Evolutionary conservation across 1,140 invertebrate genomes (phyloP).

Genomic region (Diachasma alloeum): DNA sequence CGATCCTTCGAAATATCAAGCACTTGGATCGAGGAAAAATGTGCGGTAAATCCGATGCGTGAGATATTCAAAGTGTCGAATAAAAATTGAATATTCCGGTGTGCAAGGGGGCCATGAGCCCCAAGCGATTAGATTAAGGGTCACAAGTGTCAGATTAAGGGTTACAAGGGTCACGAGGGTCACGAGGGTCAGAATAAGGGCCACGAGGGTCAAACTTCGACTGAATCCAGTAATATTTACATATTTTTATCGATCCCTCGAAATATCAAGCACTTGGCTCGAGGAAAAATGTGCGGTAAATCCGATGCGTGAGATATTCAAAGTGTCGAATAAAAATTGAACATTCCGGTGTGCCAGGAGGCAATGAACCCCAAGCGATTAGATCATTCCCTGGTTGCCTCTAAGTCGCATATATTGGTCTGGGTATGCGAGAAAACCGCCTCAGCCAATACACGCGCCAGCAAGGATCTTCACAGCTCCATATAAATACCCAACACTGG

Average conservation of each 20-base stretch:
- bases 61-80: neutral
- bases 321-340: constrained; percentile 1
- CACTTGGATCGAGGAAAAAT: no score
- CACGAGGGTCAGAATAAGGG: no score
- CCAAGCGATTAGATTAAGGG: neutral
- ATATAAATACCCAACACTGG: constrained; percentile 30
- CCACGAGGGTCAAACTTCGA: no score
- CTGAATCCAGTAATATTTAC: no score
- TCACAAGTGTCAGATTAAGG: no score
- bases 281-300: no score
- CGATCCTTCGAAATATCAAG: no score
- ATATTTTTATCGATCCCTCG: no score
- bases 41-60: no score
- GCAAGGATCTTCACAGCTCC: constrained; percentile 29
- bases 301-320: neutral
- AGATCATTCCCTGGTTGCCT: neutral
- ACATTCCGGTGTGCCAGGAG: constrained; percentile 7
- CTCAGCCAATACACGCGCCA: constrained; percentile 1
- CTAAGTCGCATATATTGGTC: constrained; percentile 19
- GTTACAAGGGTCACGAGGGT: no score
- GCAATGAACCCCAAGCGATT: constrained; percentile 15
- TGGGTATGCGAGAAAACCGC: constrained; percentile 18
- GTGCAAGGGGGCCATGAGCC: constrained; percentile 8
- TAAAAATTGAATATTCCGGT: constrained; percentile 14
- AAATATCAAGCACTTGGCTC: no score